These are phyloP conservation scores for Nasua narica DNA, from an alignment of 2,797 vertebrate genomes.

Conservation along the genomic window DNA sequence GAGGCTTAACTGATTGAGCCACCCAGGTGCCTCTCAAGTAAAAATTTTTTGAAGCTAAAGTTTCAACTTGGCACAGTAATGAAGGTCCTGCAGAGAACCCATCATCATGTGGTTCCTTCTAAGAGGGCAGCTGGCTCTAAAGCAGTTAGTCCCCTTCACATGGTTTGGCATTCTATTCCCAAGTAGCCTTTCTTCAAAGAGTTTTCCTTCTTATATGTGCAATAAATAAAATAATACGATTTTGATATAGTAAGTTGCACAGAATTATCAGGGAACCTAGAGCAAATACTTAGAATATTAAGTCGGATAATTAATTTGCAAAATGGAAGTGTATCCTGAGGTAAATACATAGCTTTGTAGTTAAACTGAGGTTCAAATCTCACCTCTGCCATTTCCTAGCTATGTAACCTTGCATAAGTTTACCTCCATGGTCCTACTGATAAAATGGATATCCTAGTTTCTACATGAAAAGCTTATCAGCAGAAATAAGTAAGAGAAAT, in stretches of 20 bases:
- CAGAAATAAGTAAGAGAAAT: not conserved
- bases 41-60: not conserved
- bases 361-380: not conserved
- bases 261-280: not conserved
- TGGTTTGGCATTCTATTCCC: not conserved
- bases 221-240: not conserved
- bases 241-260: not conserved
- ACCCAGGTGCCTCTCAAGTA: not conserved
- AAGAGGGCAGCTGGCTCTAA: not conserved
- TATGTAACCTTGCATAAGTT: not conserved
- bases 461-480: not conserved
- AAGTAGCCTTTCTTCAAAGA: not conserved
- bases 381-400: not conserved
- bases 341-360: not conserved
- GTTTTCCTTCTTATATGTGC: not conserved
- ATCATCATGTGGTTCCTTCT: accelerated
- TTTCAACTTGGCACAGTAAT: not conserved
- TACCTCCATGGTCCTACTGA: not conserved
- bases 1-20: not conserved
- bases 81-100: not conserved
- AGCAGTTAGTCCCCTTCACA: not conserved
- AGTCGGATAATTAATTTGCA: not conserved
- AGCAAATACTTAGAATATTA: not conserved
- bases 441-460: not conserved
- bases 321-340: not conserved